These are phyloP conservation scores for Pseudeuparius sepicola DNA, from an alignment of 2,888 invertebrate species.

Conservation along the genomic window DNA sequence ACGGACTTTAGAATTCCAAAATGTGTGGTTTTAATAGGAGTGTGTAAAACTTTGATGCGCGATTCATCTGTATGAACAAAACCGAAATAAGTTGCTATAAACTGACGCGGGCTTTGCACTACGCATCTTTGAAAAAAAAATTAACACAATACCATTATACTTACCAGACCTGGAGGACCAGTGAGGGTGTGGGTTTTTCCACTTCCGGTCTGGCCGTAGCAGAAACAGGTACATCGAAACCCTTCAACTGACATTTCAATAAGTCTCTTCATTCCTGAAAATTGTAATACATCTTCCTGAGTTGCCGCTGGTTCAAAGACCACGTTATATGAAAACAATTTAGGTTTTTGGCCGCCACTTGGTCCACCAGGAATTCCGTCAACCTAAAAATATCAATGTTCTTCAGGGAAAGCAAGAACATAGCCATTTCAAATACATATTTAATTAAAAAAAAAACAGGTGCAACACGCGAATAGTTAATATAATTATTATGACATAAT, in stretches of 20 bases:
- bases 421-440: too few species aligned
- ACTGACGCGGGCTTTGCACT: too few species aligned
- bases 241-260: constrained; percentile 93
- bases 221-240: constrained; percentile 88
- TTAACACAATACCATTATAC: constrained; percentile 23
- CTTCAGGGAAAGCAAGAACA: too few species aligned
- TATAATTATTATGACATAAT: too few species aligned
- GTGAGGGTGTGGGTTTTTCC: constrained; percentile 95
- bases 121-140: background rate
- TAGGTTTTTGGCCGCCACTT: constrained; percentile 57
- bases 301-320: constrained; percentile 88
- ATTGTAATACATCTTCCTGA: constrained; percentile 76
- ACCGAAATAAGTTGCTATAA: too few species aligned
- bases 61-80: too few species aligned
- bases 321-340: constrained; percentile 89
- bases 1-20: too few species aligned
- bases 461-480: too few species aligned
- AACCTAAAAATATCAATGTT: too few species aligned
- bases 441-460: too few species aligned
- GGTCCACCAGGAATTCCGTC: constrained; percentile 42
- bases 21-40: too few species aligned
- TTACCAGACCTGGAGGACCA: constrained; percentile 78
- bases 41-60: too few species aligned
- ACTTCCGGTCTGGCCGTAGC: constrained; percentile 94
- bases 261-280: constrained; percentile 80